phyloP scores from a whole-genome alignment of 1,140 invertebrate genomes.

The Sinella curviseta region DNA sequence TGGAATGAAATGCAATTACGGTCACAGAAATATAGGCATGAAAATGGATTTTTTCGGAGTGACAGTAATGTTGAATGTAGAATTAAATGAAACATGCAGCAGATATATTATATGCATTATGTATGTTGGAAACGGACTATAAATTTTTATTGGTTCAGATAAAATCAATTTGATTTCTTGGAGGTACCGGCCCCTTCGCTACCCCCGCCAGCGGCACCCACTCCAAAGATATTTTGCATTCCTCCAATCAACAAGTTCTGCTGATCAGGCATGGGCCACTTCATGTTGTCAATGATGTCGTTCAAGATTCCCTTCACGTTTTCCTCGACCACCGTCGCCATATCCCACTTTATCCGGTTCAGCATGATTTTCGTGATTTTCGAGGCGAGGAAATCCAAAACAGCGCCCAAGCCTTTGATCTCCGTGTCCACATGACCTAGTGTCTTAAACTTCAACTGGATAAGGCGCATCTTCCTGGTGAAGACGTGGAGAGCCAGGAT shows the following conservation, averaged over 20 bases:
- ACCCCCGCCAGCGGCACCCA: too few relatives aligned
- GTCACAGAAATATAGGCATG: too few relatives aligned
- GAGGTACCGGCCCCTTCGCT: too few relatives aligned
- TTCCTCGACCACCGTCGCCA: neutral
- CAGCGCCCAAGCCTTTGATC: neutral
- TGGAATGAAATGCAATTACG: too few relatives aligned
- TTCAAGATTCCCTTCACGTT: neutral
- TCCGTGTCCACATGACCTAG: neutral
- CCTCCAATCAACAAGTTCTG: neutral
- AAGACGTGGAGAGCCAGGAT: neutral
- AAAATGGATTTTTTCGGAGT: too few relatives aligned
- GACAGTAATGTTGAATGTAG: too few relatives aligned
- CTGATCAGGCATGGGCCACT: neutral
- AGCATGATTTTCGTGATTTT: neutral
- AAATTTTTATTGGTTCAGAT: too few relatives aligned
- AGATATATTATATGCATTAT: too few relatives aligned
- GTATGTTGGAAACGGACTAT: too few relatives aligned
- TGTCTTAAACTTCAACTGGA: neutral
- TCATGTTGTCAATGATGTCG: neutral
- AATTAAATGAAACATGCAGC: too few relatives aligned
- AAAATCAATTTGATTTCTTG: too few relatives aligned
- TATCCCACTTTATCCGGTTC: neutral
- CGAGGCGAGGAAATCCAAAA: neutral
- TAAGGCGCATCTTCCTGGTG: neutral
- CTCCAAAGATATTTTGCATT: neutral